Evolutionary conservation across 2,113 vertebrate genomes (phyloP).

Genomic region (Xyliphius kryptos): DNA sequence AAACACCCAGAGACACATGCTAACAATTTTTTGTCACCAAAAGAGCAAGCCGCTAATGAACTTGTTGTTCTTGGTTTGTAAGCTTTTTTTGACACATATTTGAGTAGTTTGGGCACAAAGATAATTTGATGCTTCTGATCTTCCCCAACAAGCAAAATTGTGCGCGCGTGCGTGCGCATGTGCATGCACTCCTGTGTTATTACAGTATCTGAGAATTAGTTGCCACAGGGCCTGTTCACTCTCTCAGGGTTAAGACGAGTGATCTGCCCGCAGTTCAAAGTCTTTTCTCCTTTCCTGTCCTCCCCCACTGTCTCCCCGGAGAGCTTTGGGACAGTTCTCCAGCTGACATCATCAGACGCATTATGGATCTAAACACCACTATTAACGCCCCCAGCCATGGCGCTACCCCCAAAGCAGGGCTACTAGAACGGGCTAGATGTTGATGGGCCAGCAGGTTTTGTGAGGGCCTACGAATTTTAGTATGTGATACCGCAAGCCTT

Average conservation of each 20-base stretch:
- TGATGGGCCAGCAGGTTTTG: conserved; percentile 11
- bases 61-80: too few species aligned
- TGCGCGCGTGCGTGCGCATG: not conserved
- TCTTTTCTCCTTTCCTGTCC: conserved; percentile 2
- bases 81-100: too few species aligned
- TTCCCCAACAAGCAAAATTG: not conserved
- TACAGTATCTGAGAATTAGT: not conserved
- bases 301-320: conserved; percentile 3
- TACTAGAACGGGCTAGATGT: not conserved
- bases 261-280: conserved; percentile 19
- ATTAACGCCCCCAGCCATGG: conserved; percentile 22
- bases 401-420: not conserved
- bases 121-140: too few species aligned
- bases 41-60: conserved; percentile 1
- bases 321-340: conserved; percentile 8
- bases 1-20: conserved; percentile 1
- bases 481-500: conserved; percentile 22
- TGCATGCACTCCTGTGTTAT: not conserved
- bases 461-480: conserved; percentile 27
- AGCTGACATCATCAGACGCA: conserved; percentile 28
- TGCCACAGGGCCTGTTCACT: conserved; percentile 18
- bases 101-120: too few species aligned
- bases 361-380: conserved; percentile 36
- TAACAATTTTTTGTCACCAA: not conserved
- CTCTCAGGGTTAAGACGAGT: conserved; percentile 2